Conservation (phyloP, 2,113 vertebrate species). For the Brevimyrus niger region DNA sequence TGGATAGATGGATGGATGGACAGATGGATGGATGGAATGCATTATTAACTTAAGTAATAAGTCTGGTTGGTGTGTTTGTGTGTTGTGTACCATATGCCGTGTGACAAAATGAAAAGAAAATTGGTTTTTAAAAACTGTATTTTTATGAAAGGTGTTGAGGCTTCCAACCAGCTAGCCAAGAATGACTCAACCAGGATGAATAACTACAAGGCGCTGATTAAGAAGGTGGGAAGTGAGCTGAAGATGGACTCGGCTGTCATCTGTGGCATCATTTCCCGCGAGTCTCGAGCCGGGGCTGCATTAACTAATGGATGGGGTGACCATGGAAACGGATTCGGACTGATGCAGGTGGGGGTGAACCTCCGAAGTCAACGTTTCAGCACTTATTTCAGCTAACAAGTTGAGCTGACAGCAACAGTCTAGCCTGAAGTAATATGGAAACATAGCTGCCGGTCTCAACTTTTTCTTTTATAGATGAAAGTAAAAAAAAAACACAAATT, state of each 20-base stretch:
- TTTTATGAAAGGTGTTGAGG: conserved; percentile 46
- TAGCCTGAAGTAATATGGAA: not conserved
- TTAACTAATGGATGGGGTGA: conserved; percentile 47
- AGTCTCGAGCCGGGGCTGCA: conserved; percentile 44
- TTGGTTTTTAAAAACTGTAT: not conserved
- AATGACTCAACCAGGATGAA: conserved; percentile 48
- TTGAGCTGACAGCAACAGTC: not conserved
- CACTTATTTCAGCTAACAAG: not conserved
- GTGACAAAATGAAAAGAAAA: not conserved
- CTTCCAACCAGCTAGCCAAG: conserved; percentile 48
- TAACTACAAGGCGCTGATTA: conserved; percentile 44
- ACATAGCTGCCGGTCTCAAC: not conserved
- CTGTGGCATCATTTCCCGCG: conserved; percentile 60
- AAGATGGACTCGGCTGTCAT: conserved; percentile 64
- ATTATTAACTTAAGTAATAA: too few relatives aligned
- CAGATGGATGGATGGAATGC: too few relatives aligned
- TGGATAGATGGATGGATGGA: too few relatives aligned
- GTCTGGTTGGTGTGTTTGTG: too few relatives aligned
- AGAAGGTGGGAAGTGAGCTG: conserved; percentile 47
- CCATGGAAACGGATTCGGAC: conserved; percentile 42
- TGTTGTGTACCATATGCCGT: not conserved
- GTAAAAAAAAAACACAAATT: not conserved
- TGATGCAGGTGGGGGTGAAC: conserved; percentile 66
- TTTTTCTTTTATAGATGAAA: not conserved
- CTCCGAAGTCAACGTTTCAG: not conserved